These are phyloP conservation scores for Megalopta genalis DNA, from an alignment of 1,140 invertebrate species.

Conservation along the genomic window DNA sequence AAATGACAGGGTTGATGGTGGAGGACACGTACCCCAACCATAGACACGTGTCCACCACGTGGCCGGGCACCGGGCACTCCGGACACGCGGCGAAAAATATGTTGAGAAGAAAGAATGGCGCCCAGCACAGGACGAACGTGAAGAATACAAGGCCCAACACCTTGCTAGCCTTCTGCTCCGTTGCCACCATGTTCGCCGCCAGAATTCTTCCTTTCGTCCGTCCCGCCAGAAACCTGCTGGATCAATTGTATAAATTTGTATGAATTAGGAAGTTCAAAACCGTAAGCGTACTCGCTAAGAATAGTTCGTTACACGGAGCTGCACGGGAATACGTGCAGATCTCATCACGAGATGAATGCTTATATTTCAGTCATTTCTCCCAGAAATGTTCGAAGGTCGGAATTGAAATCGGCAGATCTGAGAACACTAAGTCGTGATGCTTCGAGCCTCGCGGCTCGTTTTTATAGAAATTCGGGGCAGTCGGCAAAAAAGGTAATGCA, in stretches of 20 bases:
- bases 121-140: constrained; percentile 94
- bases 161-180: constrained; percentile 91
- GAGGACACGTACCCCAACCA: constrained; percentile 95
- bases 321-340: too few species aligned
- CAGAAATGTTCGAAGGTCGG: too few species aligned
- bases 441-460: too few species aligned
- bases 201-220: constrained; percentile 84
- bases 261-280: too few species aligned
- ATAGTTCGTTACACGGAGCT: too few species aligned
- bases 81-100: constrained; percentile 89
- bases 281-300: too few species aligned
- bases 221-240: constrained; percentile 83
- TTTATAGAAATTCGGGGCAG: too few species aligned
- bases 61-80: constrained; percentile 84
- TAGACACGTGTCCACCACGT: constrained; percentile 88
- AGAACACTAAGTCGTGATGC: too few species aligned
- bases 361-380: too few species aligned
- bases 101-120: constrained; percentile 93
- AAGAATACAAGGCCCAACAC: constrained; percentile 93
- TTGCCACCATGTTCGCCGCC: constrained; percentile 88
- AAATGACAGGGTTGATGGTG: constrained; percentile 92
- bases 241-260: constrained; percentile 32
- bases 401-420: too few species aligned
- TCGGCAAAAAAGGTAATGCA: too few species aligned
- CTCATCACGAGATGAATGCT: too few species aligned